phyloP scores from a whole-genome alignment of 2,888 invertebrate genomes.

The Orthonychiurus folsomi region DNA sequence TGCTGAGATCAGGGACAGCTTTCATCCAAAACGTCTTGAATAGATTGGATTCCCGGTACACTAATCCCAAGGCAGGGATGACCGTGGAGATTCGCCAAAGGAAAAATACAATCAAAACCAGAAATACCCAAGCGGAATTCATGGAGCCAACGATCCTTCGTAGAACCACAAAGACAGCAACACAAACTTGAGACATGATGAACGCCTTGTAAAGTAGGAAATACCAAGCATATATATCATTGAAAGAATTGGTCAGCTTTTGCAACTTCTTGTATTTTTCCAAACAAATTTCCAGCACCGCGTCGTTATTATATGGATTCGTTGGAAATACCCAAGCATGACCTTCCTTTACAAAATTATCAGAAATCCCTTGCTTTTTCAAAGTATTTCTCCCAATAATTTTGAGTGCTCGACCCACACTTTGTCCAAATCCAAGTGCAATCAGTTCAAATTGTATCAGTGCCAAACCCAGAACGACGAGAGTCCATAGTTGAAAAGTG shows the following conservation, averaged over 20 bases:
- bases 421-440: background rate
- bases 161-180: background rate
- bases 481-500: background rate
- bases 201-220: background rate
- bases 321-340: no score
- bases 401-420: background rate
- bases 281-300: background rate
- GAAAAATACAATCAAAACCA: background rate
- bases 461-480: background rate
- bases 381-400: background rate
- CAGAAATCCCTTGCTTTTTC: background rate
- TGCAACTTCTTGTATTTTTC: background rate
- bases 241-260: background rate
- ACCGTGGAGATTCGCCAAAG: background rate
- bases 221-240: background rate
- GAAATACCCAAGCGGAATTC: background rate
- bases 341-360: background rate
- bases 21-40: background rate
- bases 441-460: background rate
- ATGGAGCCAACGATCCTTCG: background rate
- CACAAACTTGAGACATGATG: background rate
- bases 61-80: background rate
- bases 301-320: background rate
- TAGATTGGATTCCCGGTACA: background rate
- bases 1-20: background rate